These are phyloP conservation scores for Scolopax bukidnonensis DNA, from an alignment of 2,797 vertebrate genomes.

Conservation along the genomic window DNA sequence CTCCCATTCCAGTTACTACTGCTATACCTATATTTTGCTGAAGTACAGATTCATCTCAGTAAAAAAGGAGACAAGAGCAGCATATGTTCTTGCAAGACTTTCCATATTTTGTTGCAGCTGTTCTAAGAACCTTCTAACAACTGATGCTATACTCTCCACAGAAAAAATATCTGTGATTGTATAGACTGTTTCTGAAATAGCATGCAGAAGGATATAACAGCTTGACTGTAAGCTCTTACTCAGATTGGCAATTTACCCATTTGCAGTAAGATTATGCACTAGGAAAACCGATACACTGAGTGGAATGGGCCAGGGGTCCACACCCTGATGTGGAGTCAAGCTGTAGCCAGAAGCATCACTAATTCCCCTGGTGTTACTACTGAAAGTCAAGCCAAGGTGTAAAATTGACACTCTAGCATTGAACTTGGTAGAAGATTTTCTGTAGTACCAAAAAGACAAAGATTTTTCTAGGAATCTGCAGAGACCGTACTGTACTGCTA, in stretches of 20 bases:
- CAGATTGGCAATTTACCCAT: neutral
- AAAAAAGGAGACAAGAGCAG: neutral
- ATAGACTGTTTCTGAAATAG: neutral
- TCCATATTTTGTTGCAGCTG: slow-evolving; percentile 54
- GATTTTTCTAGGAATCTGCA: neutral
- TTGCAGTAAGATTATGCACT: neutral
- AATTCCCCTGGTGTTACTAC: neutral
- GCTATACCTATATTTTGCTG: slow-evolving; percentile 3
- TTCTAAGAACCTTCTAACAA: neutral
- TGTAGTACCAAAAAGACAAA: neutral
- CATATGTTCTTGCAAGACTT: slow-evolving; percentile 29
- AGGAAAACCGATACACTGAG: neutral
- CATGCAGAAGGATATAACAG: neutral
- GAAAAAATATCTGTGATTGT: neutral
- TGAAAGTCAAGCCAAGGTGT: neutral
- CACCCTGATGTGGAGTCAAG: neutral
- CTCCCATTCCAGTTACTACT: neutral
- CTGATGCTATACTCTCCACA: neutral
- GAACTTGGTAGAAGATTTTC: neutral
- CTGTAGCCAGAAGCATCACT: neutral
- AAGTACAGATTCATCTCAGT: neutral
- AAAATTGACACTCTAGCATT: neutral
- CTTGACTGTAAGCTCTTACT: neutral
- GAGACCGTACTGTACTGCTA: neutral
- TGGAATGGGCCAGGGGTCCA: neutral